Evolutionary conservation across 1,140 invertebrate genomes (phyloP), one percentile per base, ranked within the genome.

Genomic region (Drosophila orosa): DNA sequence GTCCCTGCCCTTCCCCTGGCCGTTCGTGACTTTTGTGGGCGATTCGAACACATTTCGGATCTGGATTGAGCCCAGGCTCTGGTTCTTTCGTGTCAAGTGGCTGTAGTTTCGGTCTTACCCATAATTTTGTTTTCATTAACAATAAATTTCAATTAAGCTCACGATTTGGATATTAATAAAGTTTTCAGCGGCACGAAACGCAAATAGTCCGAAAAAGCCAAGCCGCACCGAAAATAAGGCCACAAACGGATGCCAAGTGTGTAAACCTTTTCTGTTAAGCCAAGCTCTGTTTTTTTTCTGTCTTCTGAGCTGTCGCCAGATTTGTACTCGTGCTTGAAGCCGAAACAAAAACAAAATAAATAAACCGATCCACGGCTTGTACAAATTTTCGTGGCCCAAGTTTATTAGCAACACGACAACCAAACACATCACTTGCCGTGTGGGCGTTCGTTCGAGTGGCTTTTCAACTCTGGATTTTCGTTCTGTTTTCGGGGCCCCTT

Each of bases 111-210:
- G 48, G 57, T 40, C 33, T 72, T 60, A 25, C 78, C 75, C 81
- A 77, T 90, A 80, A 79, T 82, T 86, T 90, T 55, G 63, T 80
- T 83, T 80, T 83, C 76, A 83, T 90, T 90, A 90, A 87, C 82
- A 86, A 90, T 90, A 90, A 90, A 90, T 90, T 90, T 90, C 86
- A 86, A 90, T 90, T 90, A 90, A 82, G 75, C 75, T 55, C 86
- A 90, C 86, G 86, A 90, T 86, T 86, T 90, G 69, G 57, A 81
- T 80, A 74, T 86, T 86, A 86, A 86, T 83, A 86, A 82, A 83
- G 86, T 80, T 86, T 82, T 89, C 80, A 80, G 56, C 79, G 74
- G 81, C 84, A 78, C 76, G 78, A 86, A 85, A 81, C 62, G 68
- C 74, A 85, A 85, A 85, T 78, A 85, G 60, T 47, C 73, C 50